phyloP scores from a whole-genome alignment of 2,113 vertebrate species.

The Platanista minor region DNA sequence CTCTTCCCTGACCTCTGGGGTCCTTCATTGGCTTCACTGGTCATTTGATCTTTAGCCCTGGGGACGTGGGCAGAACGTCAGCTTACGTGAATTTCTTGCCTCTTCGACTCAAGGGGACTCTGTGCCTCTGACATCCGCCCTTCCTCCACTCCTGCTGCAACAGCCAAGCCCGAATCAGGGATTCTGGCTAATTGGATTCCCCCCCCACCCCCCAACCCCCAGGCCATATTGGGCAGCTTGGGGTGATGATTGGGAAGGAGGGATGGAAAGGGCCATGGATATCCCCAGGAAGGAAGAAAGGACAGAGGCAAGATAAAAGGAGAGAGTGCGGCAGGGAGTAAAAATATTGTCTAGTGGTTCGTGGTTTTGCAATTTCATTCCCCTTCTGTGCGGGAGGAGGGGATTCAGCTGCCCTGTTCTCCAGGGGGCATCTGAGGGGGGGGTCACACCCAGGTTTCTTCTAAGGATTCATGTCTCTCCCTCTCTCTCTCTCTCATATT shows the following conservation, averaged over 20 bases:
- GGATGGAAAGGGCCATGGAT: background rate
- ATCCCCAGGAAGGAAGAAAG: background rate
- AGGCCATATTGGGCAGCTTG: background rate
- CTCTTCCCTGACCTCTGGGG: background rate
- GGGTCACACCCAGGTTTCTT: background rate
- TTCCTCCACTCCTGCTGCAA: background rate
- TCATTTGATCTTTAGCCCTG: background rate
- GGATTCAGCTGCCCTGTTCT: background rate
- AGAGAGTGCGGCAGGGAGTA: fast-evolving
- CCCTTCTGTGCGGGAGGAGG: background rate
- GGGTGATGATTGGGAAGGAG: background rate
- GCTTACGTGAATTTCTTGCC: background rate
- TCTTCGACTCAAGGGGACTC: background rate
- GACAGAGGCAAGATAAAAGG: background rate
- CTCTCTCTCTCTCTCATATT: fast-evolving
- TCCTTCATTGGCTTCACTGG: background rate
- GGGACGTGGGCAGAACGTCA: background rate
- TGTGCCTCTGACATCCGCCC: background rate
- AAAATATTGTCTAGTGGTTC: background rate
- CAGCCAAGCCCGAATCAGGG: background rate
- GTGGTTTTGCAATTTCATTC: background rate
- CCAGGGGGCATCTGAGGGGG: background rate
- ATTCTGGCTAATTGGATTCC: background rate
- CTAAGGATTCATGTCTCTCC: background rate
- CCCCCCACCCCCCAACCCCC: too few relatives aligned